Conservation (phyloP, 2,888 invertebrate genomes). For the Capitulum mitella region DNA sequence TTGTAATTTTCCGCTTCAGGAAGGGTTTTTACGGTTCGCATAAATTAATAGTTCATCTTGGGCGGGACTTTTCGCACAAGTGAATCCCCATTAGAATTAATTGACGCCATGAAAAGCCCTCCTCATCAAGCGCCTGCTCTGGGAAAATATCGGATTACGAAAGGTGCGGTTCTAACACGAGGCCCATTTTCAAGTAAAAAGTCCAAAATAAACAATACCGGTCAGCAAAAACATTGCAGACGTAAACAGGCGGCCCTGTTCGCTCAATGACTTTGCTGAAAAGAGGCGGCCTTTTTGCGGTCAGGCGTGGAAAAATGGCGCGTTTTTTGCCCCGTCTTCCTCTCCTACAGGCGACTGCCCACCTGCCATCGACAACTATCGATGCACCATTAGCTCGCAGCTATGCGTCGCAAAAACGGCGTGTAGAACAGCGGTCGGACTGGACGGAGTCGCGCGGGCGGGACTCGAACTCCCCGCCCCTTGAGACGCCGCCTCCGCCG, state of each 20-base stretch:
- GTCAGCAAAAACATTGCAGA: background rate
- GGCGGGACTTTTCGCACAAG: background rate
- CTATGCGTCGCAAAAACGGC: background rate
- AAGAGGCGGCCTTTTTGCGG: background rate
- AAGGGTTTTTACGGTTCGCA: background rate
- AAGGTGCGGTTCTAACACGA: background rate
- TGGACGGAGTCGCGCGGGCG: too few species aligned
- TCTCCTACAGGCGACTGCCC: background rate
- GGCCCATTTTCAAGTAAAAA: background rate
- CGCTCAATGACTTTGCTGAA: background rate
- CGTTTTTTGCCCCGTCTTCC: background rate
- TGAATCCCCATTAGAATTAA: background rate
- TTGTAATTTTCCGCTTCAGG: slow-evolving; percentile 15
- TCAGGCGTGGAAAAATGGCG: background rate
- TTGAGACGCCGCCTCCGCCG: too few species aligned
- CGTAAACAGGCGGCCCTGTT: background rate
- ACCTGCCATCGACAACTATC: background rate
- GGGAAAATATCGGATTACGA: background rate
- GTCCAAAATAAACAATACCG: background rate
- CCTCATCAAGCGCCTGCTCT: background rate
- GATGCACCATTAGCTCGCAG: slow-evolving; percentile 2
- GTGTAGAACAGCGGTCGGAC: background rate
- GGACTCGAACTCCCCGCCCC: too few species aligned
- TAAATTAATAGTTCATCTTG: slow-evolving; percentile 21
- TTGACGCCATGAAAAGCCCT: background rate